Evolutionary conservation across 2,888 invertebrate genomes (phyloP).

Genomic region (Bedellia somnulentella): DNA sequence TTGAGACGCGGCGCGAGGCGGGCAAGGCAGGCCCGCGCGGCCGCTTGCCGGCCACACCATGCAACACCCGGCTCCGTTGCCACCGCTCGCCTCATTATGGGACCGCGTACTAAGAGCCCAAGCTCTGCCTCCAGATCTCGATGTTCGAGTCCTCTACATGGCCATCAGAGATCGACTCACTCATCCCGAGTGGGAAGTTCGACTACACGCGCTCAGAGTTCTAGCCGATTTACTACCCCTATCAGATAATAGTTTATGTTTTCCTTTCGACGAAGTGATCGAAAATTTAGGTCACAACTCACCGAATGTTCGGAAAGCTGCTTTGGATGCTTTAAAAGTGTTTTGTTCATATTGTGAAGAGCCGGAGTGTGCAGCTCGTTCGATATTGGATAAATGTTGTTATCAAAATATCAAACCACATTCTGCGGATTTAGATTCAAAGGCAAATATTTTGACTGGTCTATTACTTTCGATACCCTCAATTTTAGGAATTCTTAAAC

Average conservation of each 20-base stretch:
- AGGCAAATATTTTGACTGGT: constrained; percentile 64
- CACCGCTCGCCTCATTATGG: constrained; percentile 75
- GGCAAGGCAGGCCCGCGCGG: constrained; percentile 30
- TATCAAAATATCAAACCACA: constrained; percentile 58
- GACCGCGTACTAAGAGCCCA: constrained; percentile 76
- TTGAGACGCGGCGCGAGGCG: constrained; percentile 40
- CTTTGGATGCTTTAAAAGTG: constrained; percentile 73
- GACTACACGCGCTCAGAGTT: constrained; percentile 79
- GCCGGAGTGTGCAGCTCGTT: constrained; percentile 67
- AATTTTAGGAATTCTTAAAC: constrained; percentile 57
- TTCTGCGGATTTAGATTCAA: constrained; percentile 49
- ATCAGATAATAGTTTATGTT: constrained; percentile 68
- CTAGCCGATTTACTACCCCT: constrained; percentile 78
- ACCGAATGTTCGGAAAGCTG: constrained; percentile 79
- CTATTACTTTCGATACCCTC: constrained; percentile 68
- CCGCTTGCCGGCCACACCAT: constrained; percentile 26
- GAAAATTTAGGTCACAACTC: constrained; percentile 79
- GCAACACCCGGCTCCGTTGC: constrained; percentile 51
- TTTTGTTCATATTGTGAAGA: constrained; percentile 71
- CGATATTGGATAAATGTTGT: constrained; percentile 67
- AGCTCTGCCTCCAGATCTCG: constrained; percentile 69
- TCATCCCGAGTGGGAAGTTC: constrained; percentile 83
- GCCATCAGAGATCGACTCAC: constrained; percentile 73
- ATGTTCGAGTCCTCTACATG: constrained; percentile 66
- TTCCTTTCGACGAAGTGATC: constrained; percentile 72